Conservation (phyloP, 1,140 invertebrate genomes). For the Philopotamus ludificatus region DNA sequence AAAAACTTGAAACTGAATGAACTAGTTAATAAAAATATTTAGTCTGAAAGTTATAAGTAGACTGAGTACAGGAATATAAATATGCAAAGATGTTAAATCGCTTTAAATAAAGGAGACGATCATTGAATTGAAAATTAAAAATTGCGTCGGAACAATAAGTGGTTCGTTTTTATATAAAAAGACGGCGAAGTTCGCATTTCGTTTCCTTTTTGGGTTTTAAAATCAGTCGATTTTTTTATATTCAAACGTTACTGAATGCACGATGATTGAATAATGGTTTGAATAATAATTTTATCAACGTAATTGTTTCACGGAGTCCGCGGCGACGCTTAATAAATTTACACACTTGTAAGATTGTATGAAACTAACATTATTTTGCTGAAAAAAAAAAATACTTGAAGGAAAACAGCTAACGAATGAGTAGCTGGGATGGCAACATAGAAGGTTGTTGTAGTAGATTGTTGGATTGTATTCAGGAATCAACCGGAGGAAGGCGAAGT, state of each 20-base stretch:
- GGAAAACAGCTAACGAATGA: slow-evolving; percentile 3
- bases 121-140: too few relatives aligned
- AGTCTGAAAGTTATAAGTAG: too few relatives aligned
- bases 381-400: slow-evolving; percentile 11
- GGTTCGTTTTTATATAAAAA: too few relatives aligned
- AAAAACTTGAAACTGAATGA: too few relatives aligned
- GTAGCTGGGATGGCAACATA: neutral
- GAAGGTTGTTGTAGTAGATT: slow-evolving; percentile 44
- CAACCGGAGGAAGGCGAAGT: slow-evolving; percentile 55
- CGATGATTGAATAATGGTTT: neutral
- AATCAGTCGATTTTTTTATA: neutral
- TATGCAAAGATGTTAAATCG: too few relatives aligned
- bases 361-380: neutral
- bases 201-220: too few relatives aligned
- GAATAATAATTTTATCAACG: neutral
- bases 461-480: slow-evolving; percentile 56
- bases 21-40: too few relatives aligned
- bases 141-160: too few relatives aligned
- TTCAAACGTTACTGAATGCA: slow-evolving; percentile 15
- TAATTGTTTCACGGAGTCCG: neutral
- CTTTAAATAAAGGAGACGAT: too few relatives aligned
- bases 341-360: neutral
- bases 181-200: too few relatives aligned
- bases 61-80: too few relatives aligned
- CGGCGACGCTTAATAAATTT: neutral